A percentile compares a stretch with the other conserved stretches of the same genome.
phyloP scores from a whole-genome alignment of 2,797 vertebrate genomes.

The Perdix hodgsoniae region DNA sequence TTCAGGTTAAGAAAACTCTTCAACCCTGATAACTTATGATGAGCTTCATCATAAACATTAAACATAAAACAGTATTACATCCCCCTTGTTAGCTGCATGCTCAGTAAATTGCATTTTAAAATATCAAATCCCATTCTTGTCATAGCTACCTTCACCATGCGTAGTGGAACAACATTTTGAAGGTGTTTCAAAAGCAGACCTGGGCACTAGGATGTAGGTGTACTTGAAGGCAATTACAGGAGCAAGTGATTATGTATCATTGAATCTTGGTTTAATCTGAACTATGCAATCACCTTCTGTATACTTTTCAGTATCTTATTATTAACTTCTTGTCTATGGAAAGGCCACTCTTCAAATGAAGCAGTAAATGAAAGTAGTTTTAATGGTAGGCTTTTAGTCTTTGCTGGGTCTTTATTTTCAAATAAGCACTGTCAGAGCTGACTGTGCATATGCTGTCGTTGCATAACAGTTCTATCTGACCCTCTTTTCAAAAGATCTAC shows the following conservation, averaged over 20 bases:
- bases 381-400: conserved; percentile 36
- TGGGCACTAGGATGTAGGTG: conserved; percentile 19
- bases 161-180: conserved; percentile 11
- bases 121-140: not conserved
- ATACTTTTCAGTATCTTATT: conserved; percentile 29
- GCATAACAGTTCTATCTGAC: not conserved
- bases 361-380: conserved; percentile 22
- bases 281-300: conserved; percentile 24
- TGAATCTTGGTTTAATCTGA: conserved; percentile 57
- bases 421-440: not conserved
- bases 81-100: not conserved
- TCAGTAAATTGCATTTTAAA: not conserved
- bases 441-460: not conserved
- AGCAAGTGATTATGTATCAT: conserved; percentile 42
- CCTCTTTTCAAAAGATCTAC: not conserved
- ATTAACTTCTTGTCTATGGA: conserved; percentile 55
- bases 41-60: not conserved
- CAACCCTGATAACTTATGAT: not conserved
- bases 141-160: not conserved
- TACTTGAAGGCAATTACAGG: conserved; percentile 48
- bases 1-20: not conserved
- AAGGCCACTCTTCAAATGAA: conserved; percentile 36
- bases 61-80: not conserved
- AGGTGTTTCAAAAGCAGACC: not conserved
- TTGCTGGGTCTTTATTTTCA: not conserved